Base-by-base conservation (phyloP, 2,797 vertebrate species). In the Florisuga fusca region DNA sequence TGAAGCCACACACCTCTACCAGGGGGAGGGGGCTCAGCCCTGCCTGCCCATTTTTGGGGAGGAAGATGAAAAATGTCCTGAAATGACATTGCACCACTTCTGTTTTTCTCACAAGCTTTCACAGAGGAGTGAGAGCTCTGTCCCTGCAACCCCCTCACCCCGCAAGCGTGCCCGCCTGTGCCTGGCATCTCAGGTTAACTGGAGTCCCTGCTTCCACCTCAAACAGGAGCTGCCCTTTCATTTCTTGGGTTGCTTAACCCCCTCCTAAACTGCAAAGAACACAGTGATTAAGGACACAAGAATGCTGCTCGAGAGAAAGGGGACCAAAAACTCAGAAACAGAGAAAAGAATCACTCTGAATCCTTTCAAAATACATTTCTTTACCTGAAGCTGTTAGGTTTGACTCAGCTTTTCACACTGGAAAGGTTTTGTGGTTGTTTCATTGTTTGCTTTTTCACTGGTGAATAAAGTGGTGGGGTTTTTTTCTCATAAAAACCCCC, bases 401-500 rank as follows among this genome's bases (percentile, higher is more conserved):
- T 84, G 86, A 84, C 86, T 86, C 66, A 31, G 1, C 75, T 88
- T 87, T 62, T 89, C 73, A 61, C 3, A 6, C 83, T 74, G 80
- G 84, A 91, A 94, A 90, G 68, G 55, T 59, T 92, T 92, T 94
- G 93, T 0, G 76, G 93, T 89, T 62, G 29, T 23, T 50, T 48
- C 23, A 7, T 58, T 58, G 23, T 33, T n/a, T n/a, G 59, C 67
- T 58, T 89, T 80, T 93, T 84, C 45, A 62, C 9, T 38, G 7
- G 57, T 45, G 51, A 93, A 54, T 84, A 84, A 64, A 85, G 85
- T 76, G 87, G 38, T 38, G 38, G 38, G 38, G 12, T 38, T 22
- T 84, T 95, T 92, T 85, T 90, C 90, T 94, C 53, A 31, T 66
- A 69, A 83, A 96, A 94, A 53, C 31, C 94, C 90, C 93, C 95